phyloP scores from a whole-genome alignment of 2,113 vertebrate species.

The Crypturellus undulatus region DNA sequence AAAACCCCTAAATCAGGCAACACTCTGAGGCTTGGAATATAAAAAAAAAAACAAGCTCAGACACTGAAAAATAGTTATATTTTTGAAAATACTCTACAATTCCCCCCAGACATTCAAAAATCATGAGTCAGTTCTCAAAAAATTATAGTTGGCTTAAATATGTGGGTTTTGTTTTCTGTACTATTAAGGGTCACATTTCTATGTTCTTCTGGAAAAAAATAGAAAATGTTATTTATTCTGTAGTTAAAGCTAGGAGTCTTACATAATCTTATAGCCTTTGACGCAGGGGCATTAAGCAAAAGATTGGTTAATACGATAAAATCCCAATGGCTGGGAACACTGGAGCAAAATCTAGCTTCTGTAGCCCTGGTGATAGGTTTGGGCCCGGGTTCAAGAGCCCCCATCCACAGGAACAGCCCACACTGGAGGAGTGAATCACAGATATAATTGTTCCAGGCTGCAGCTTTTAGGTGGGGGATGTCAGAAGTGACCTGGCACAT shows the following conservation, averaged over 20 bases:
- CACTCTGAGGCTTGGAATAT: constrained; percentile 13
- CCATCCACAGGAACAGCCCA: neutral
- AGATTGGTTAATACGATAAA: constrained; percentile 9
- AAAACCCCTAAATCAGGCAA: constrained; percentile 27
- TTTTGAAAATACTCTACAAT: constrained; percentile 12
- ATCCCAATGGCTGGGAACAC: neutral
- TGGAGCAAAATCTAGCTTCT: neutral
- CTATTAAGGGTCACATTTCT: neutral
- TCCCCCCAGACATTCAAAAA: constrained; percentile 1
- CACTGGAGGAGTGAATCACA: neutral
- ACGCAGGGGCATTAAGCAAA: neutral
- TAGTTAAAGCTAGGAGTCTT: neutral
- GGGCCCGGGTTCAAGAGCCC: neutral
- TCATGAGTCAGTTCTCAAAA: constrained; percentile 8
- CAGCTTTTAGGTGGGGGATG: neutral
- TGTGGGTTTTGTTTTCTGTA: neutral
- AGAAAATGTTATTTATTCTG: constrained; percentile 9
- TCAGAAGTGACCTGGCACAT: neutral
- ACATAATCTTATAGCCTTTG: neutral
- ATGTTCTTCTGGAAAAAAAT: constrained; percentile 19
- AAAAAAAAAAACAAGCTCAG: neutral
- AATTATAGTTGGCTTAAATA: neutral
- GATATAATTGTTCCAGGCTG: neutral
- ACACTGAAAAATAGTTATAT: neutral
- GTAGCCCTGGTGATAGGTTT: neutral